These are phyloP conservation scores for Murina feae DNA, from an alignment of 2,113 vertebrate species.

Conservation along the genomic window DNA sequence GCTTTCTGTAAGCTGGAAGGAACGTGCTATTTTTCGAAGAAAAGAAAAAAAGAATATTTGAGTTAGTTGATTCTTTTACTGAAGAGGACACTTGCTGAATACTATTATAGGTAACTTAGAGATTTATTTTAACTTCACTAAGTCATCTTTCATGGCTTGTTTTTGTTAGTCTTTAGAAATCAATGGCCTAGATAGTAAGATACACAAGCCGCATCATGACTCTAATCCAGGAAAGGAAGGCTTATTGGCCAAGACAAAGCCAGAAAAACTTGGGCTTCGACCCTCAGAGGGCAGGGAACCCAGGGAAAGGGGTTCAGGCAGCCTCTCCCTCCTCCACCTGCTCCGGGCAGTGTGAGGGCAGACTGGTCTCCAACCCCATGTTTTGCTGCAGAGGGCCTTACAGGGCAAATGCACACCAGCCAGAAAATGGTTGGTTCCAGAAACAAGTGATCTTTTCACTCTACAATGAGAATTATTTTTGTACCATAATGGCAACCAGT, in stretches of 20 bases:
- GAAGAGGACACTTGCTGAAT: neutral
- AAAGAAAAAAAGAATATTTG: neutral
- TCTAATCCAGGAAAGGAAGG: neutral
- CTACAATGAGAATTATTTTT: neutral
- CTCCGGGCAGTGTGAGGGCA: too few relatives aligned
- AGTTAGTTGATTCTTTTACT: neutral
- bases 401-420: neutral
- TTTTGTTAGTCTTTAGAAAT: neutral
- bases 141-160: neutral
- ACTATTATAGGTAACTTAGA: neutral
- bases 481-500: neutral
- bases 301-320: fast-evolving
- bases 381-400: neutral
- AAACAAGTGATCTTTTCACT: neutral
- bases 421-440: neutral
- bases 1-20: neutral
- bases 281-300: neutral
- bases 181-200: neutral
- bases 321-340: too few relatives aligned
- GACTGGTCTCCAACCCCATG: fast-evolving
- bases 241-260: neutral
- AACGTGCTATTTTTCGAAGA: neutral
- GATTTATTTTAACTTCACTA: neutral
- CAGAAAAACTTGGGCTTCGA: neutral
- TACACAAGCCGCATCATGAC: neutral